A percentile compares a stretch with the other conserved stretches of the same genome.
These are phyloP conservation scores for Pangasius krempfi DNA, from an alignment of 2,797 vertebrate genomes.

Conservation along the genomic window DNA sequence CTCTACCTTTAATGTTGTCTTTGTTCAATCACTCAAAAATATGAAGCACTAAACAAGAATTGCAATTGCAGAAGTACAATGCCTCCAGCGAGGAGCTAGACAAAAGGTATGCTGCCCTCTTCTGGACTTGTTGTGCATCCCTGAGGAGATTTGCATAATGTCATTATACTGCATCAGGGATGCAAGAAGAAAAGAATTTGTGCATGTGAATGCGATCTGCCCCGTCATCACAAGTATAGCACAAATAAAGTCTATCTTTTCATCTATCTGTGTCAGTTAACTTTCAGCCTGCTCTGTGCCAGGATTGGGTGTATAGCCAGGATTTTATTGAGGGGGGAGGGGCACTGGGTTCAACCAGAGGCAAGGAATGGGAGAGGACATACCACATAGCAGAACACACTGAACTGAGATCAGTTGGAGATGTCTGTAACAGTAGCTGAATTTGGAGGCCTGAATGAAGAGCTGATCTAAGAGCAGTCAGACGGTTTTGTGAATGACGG, in stretches of 20 bases:
- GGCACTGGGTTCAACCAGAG: slow-evolving; percentile 39
- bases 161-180: neutral
- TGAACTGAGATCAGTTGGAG: slow-evolving; percentile 1
- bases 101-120: slow-evolving; percentile 35
- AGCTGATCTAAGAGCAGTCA: slow-evolving; percentile 1
- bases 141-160: neutral
- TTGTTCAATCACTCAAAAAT: neutral
- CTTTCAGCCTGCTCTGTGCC: neutral
- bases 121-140: slow-evolving; percentile 16
- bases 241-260: neutral
- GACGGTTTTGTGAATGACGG: neutral
- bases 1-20: neutral
- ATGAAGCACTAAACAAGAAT: neutral
- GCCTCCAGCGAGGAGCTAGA: neutral
- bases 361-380: slow-evolving; percentile 36
- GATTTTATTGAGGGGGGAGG: neutral
- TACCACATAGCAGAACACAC: neutral
- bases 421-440: neutral
- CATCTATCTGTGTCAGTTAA: neutral
- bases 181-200: neutral
- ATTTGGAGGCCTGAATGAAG: neutral
- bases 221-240: neutral
- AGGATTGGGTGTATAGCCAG: neutral
- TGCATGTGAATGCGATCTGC: neutral
- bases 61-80: neutral